Percentiles rank a stretch among this genome's conserved stretches.
Evolutionary conservation across 2,797 vertebrate species (phyloP).

Genomic region (Schizothorax lantsangensis): DNA sequence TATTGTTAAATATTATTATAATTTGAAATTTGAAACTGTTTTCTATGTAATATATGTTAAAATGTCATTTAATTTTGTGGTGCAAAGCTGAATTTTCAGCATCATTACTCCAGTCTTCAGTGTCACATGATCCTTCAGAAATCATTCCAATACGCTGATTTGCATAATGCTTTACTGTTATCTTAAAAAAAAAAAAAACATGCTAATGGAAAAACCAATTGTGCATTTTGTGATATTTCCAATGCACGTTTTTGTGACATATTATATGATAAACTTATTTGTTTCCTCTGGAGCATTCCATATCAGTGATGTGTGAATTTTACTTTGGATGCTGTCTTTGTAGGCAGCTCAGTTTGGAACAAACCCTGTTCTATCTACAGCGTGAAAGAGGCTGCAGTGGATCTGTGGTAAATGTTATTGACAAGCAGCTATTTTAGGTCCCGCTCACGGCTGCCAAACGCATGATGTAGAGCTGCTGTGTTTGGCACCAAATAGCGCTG

Average conservation of each 20-base stretch:
- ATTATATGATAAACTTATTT: not conserved
- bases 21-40: not conserved
- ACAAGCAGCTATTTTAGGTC: slow-evolving; percentile 39
- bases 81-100: not conserved
- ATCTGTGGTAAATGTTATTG: slow-evolving; percentile 35
- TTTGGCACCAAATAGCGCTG: slow-evolving; percentile 34
- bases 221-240: not conserved
- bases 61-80: not conserved
- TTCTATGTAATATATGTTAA: not conserved
- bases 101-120: not conserved
- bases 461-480: slow-evolving; percentile 40
- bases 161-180: not conserved
- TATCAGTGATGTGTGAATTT: not conserved
- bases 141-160: not conserved
- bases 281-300: not conserved
- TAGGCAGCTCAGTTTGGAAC: not conserved
- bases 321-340: not conserved
- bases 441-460: slow-evolving; percentile 29
- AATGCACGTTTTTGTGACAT: not conserved
- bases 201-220: not conserved
- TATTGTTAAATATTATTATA: not conserved
- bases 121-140: not conserved
- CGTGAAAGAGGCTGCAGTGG: slow-evolving; percentile 9
- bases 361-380: not conserved
- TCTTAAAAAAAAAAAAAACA: not conserved